Evolutionary conservation across 2,888 invertebrate genomes (phyloP), one percentile per base, ranked within the genome.

Genomic region (Hermaeophaga mercurialis): DNA sequence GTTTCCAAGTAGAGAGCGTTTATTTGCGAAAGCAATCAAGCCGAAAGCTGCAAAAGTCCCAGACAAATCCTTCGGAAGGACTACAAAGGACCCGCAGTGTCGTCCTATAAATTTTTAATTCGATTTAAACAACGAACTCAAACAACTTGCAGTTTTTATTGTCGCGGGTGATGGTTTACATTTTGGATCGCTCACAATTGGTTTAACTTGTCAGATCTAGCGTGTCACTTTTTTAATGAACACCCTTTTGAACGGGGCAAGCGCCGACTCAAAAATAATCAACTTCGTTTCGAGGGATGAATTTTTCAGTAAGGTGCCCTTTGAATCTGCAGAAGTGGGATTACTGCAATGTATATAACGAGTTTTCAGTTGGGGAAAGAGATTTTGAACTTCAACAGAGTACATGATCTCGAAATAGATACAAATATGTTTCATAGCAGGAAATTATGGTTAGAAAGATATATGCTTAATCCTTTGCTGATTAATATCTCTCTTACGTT

Each of bases 31-130:
- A 74, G 75, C 71, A 75, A 75, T 75, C 75, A 75, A 66, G 71
- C 71, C 68, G 64, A 63, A 54, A 70, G 69, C 73, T 70, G 70
- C 73, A 74, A 73, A 74, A 74, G 73, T 74, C 73, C 74, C 65
- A 65, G 70, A 70, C 68, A 70, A 72, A 73, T 72, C 72, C 73
- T 66, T 66, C 66, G 58, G 56, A 52, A 59, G 67, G 68, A 65
- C 68, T 70, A 73, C 73, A 74, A 72, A 72, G 72, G 71, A 71
- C 68, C 56, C 45, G 64, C 59, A 69, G 71, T 74, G 74, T 75
- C 31, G 34, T 33, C 64, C 68, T 69, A 74, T 76, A 75, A 77
- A 77, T 77, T 76, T 76, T 77, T 76, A 77, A 77, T 76, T 76
- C 68, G 74, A 77, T 77, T 77, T 75, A 67, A 70, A 64, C 70